Conservation (phyloP, 2,888 invertebrate genomes). For the Caenorhabditis sp. region DNA sequence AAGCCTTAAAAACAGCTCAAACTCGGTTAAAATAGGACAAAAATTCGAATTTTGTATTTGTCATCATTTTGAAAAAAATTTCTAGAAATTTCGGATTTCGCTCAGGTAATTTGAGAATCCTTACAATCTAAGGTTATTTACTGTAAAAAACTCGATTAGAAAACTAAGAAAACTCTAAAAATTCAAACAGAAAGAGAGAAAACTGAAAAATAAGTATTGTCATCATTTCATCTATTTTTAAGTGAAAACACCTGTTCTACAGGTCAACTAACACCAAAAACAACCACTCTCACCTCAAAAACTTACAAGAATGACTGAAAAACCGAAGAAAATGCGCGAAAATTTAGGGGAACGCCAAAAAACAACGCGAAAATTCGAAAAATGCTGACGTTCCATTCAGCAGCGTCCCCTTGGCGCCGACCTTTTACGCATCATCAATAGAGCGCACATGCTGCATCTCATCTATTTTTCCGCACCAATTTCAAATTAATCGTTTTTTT, state of each 20-base stretch:
- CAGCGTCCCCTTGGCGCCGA: background rate
- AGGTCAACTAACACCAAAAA: background rate
- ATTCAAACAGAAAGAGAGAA: too few species aligned
- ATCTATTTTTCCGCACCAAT: background rate
- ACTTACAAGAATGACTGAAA: background rate
- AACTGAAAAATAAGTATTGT: too few species aligned
- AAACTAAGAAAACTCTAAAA: background rate
- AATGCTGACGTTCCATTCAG: background rate
- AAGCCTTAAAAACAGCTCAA: too few species aligned
- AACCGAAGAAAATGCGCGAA: constrained; percentile 1
- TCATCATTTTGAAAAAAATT: background rate
- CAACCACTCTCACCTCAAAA: background rate
- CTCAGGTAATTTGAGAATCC: too few species aligned
- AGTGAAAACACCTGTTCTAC: too few species aligned
- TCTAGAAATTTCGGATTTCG: background rate
- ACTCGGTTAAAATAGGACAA: background rate
- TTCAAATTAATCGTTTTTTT: background rate
- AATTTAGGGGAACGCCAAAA: constrained; percentile 3
- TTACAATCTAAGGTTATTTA: too few species aligned
- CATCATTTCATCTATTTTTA: too few species aligned
- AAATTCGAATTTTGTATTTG: background rate
- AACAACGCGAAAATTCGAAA: background rate
- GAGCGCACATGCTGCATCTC: background rate
- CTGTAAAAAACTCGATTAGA: too few species aligned
- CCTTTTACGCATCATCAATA: background rate